A percentile compares a stretch with the other conserved stretches of the same genome.
Evolutionary conservation across 2,113 vertebrate species (phyloP).

Genomic region (Lycocorax pyrrhopterus): DNA sequence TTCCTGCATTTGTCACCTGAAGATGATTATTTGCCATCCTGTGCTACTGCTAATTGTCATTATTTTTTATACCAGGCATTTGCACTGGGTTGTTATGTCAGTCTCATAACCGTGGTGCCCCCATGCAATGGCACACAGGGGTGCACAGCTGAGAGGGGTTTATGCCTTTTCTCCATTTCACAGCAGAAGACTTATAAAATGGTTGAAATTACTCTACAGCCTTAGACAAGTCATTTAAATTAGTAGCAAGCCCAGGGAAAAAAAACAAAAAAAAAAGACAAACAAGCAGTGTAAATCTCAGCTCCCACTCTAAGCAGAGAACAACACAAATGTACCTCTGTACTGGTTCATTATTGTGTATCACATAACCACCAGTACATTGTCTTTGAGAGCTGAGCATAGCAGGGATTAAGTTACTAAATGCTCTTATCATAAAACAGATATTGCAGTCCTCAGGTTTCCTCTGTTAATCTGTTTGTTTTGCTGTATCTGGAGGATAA

Average conservation of each 20-base stretch:
- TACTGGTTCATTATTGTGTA: not conserved
- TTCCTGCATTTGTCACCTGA: constrained; percentile 45
- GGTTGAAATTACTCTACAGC: not conserved
- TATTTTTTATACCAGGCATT: not conserved
- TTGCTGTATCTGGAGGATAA: constrained; percentile 47
- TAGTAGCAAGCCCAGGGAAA: not conserved
- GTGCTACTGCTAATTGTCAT: not conserved
- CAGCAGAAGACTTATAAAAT: not conserved
- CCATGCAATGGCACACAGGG: not conserved
- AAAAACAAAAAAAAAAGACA: not conserved
- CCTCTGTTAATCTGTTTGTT: constrained; percentile 52
- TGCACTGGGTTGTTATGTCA: not conserved
- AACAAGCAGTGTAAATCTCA: not conserved
- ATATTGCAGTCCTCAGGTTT: constrained; percentile 45
- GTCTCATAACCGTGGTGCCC: not conserved
- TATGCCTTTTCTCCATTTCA: not conserved
- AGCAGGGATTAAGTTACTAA: constrained; percentile 19
- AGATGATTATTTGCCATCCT: constrained; percentile 13
- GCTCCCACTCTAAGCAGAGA: not conserved
- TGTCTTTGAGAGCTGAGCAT: not conserved
- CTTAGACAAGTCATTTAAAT: not conserved
- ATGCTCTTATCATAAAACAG: constrained; percentile 45
- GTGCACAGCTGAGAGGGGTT: not conserved
- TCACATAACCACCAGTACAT: not conserved
- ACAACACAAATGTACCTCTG: not conserved